Conservation (phyloP, 2,888 invertebrate species). For the Sesamia inferens region DNA sequence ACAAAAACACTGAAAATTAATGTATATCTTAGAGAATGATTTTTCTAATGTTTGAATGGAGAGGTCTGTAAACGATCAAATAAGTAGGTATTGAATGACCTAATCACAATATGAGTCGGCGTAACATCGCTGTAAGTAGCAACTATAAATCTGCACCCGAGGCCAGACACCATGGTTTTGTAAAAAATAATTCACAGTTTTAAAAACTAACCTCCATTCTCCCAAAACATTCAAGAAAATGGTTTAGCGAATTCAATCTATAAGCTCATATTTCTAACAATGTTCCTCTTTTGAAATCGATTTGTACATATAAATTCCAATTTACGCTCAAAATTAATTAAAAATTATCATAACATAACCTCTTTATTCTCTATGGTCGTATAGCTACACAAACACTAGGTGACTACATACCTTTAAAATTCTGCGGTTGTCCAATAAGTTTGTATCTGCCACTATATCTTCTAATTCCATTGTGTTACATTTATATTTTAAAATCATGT, state of each 20-base stretch:
- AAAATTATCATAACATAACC: conserved; percentile 33
- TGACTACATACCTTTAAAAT: conserved; percentile 49
- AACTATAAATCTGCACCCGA: not conserved
- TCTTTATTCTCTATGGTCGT: conserved; percentile 6
- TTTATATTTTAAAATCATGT: conserved; percentile 30
- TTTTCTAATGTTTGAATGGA: not conserved
- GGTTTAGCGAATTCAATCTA: not conserved
- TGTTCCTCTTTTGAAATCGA: not conserved
- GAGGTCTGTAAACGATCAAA: not conserved
- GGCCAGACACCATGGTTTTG: not conserved
- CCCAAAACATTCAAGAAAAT: not conserved
- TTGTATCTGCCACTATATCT: conserved; percentile 49
- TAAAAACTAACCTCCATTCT: conserved; percentile 14
- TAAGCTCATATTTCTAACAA: not conserved
- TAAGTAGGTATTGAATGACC: not conserved
- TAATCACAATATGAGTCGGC: not conserved
- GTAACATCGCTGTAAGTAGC: not conserved
- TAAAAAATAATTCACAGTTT: conserved; percentile 1
- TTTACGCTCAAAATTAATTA: not conserved
- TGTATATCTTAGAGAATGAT: not conserved
- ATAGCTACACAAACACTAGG: not conserved
- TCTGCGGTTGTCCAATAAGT: conserved; percentile 34
- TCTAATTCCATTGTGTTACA: conserved; percentile 51
- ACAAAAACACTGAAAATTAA: too few species aligned
- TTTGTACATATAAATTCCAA: not conserved